Conservation (phyloP, 1,140 invertebrate genomes). For the Zaprionus lachaisei region DNA sequence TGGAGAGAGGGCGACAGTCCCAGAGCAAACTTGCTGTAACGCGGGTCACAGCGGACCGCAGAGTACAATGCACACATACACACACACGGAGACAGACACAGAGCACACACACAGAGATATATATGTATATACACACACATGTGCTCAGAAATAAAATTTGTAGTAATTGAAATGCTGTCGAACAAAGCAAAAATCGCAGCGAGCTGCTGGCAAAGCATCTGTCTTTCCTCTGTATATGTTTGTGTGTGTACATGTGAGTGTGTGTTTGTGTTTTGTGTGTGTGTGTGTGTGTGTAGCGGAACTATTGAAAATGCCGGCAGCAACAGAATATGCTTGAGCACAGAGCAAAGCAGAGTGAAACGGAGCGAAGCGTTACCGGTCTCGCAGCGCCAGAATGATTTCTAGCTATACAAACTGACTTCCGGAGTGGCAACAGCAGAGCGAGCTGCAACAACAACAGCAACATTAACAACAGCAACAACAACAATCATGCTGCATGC, state of each 20-base stretch:
- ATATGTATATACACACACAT: background rate
- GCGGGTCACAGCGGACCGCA: constrained; percentile 3
- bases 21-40: constrained; percentile 39
- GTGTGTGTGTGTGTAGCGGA: constrained; percentile 6
- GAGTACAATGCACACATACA: constrained; percentile 24
- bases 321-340: background rate
- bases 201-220: constrained; percentile 13
- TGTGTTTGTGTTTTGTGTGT: too few relatives aligned
- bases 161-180: constrained; percentile 76
- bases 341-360: constrained; percentile 11
- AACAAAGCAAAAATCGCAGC: constrained; percentile 68
- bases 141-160: constrained; percentile 67
- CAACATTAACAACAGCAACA: constrained; percentile 14
- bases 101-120: background rate
- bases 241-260: background rate
- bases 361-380: constrained; percentile 31
- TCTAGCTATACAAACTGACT: constrained; percentile 72
- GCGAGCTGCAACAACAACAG: constrained; percentile 4
- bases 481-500: constrained; percentile 5
- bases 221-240: background rate
- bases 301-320: constrained; percentile 24
- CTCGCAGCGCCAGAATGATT: constrained; percentile 55
- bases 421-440: constrained; percentile 47
- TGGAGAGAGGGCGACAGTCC: constrained; percentile 7
- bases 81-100: constrained; percentile 17